phyloP scores from a whole-genome alignment of 1,140 invertebrate species.

The Drosophila guanche region DNA sequence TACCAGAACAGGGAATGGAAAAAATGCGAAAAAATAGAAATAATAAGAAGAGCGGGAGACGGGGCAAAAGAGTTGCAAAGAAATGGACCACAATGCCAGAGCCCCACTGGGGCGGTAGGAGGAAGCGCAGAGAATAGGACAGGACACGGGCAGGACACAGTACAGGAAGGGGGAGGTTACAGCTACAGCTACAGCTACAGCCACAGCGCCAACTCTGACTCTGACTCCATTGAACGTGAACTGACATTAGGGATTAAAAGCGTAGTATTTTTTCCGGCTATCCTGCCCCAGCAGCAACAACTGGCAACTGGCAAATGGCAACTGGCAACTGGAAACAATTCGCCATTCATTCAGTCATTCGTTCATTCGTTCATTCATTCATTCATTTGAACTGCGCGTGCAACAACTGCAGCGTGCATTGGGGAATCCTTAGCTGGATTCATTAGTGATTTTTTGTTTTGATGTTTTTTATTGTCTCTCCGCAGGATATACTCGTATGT shows the following conservation, averaged over 20 bases:
- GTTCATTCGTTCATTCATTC: conserved; percentile 57
- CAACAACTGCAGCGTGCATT: conserved; percentile 54
- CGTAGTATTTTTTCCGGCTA: conserved; percentile 51
- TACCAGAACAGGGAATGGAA: neutral
- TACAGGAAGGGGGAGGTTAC: no score
- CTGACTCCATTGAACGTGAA: conserved; percentile 65
- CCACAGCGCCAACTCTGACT: neutral
- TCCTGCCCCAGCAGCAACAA: conserved; percentile 7
- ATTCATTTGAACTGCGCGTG: conserved; percentile 52
- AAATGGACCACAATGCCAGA: conserved; percentile 40
- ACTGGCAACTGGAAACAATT: conserved; percentile 42
- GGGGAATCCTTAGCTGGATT: conserved; percentile 58
- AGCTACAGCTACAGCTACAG: no score
- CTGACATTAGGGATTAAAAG: conserved; percentile 71
- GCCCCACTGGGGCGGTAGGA: neutral
- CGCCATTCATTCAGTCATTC: conserved; percentile 52
- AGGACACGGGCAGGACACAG: neutral
- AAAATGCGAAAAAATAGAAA: conserved; percentile 17
- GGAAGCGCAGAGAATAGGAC: no score
- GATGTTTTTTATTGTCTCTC: conserved; percentile 9
- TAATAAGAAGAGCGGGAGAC: neutral
- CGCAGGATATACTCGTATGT: conserved; percentile 39
- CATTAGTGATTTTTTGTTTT: conserved; percentile 58
- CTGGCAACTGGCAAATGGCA: conserved; percentile 5
- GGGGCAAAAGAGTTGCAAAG: conserved; percentile 36